Evolutionary conservation across 2,888 invertebrate species (phyloP).

Genomic region (Plebejus argus): DNA sequence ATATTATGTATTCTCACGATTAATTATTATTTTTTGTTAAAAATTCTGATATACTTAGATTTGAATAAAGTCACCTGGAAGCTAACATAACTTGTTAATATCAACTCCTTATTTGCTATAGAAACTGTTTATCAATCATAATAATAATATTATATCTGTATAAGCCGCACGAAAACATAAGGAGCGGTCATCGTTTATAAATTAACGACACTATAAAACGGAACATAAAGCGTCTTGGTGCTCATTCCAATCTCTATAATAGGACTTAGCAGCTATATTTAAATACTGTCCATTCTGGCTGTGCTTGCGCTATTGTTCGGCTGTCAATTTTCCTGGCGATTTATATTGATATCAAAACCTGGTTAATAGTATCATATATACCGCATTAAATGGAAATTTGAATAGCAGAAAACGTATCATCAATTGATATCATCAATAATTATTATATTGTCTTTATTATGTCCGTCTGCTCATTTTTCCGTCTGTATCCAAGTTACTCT

Average conservation of each 20-base stretch:
- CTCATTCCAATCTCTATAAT: constrained; percentile 39
- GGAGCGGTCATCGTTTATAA: constrained; percentile 48
- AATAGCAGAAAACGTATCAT: too few species aligned
- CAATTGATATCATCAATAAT: too few species aligned
- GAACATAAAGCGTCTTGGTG: constrained; percentile 47
- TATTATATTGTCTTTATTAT: too few species aligned
- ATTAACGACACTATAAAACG: constrained; percentile 51
- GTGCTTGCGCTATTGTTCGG: not conserved
- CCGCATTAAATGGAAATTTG: too few species aligned
- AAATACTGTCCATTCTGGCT: constrained; percentile 6
- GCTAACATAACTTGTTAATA: too few species aligned
- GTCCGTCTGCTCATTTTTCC: too few species aligned
- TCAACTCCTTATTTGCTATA: not conserved
- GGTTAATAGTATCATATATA: too few species aligned
- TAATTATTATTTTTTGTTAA: too few species aligned
- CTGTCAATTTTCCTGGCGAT: not conserved
- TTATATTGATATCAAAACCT: not conserved
- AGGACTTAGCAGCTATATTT: constrained; percentile 43
- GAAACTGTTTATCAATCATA: not conserved
- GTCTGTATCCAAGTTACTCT: too few species aligned
- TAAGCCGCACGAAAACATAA: constrained; percentile 41
- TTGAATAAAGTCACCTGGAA: too few species aligned
- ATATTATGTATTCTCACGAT: too few species aligned
- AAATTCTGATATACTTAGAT: too few species aligned
- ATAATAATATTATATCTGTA: not conserved